phyloP scores from a whole-genome alignment of 1,140 invertebrate genomes.

The Phocides pigmalion region DNA sequence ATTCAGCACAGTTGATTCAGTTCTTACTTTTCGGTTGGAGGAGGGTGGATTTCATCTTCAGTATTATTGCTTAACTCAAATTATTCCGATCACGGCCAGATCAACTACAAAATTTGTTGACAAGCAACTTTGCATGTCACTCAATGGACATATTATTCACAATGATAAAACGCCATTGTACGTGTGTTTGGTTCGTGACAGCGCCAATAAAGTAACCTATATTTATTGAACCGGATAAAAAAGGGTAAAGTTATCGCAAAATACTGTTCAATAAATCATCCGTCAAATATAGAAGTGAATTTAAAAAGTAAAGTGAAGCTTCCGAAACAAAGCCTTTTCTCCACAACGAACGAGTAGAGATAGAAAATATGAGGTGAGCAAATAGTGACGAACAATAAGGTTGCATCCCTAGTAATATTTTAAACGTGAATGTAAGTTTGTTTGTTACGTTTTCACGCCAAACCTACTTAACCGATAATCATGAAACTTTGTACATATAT shows the following conservation, averaged over 20 bases:
- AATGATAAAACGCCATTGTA: slow-evolving; percentile 19
- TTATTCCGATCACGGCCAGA: neutral
- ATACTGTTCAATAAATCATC: slow-evolving; percentile 27
- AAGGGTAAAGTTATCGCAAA: slow-evolving; percentile 26
- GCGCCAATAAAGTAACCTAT: slow-evolving; percentile 25
- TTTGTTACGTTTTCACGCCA: no score
- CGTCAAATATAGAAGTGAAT: slow-evolving; percentile 23
- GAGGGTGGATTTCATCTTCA: no score
- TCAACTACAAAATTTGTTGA: slow-evolving; percentile 14
- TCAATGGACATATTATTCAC: slow-evolving; percentile 21
- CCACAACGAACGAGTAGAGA: neutral
- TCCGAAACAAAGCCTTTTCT: neutral
- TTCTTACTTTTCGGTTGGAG: no score
- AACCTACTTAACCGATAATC: no score
- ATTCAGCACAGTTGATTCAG: no score
- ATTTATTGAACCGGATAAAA: slow-evolving; percentile 30
- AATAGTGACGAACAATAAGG: no score
- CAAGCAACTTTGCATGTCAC: slow-evolving; percentile 15
- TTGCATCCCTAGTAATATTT: no score
- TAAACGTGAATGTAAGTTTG: no score
- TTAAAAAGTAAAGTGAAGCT: slow-evolving; percentile 12
- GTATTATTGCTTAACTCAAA: neutral
- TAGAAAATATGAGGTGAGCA: neutral
- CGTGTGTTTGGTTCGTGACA: slow-evolving; percentile 20
- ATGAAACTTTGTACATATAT: no score